Evolutionary conservation across 2,888 invertebrate genomes (phyloP).

Genomic region (Idaea aversata): DNA sequence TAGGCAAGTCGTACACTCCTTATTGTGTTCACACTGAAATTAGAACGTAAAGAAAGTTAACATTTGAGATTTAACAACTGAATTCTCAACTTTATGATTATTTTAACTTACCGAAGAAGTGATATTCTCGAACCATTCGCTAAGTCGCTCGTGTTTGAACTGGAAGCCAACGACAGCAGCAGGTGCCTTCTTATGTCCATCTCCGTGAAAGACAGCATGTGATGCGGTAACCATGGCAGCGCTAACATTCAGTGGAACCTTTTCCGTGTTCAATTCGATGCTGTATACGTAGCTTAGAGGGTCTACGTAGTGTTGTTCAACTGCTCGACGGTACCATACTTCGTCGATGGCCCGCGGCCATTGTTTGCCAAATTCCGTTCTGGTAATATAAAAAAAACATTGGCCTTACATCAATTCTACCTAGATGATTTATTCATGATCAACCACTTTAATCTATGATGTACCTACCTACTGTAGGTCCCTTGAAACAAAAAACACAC

Average conservation of each 20-base stretch:
- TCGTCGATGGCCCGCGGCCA: slow-evolving; percentile 92
- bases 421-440: background rate
- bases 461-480: too few relatives aligned
- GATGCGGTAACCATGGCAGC: slow-evolving; percentile 90
- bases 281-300: slow-evolving; percentile 90
- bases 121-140: slow-evolving; percentile 88
- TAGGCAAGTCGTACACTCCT: slow-evolving; percentile 69
- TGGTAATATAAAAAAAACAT: slow-evolving; percentile 38
- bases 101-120: slow-evolving; percentile 83
- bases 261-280: slow-evolving; percentile 62
- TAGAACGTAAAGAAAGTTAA: background rate
- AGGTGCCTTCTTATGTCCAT: slow-evolving; percentile 81
- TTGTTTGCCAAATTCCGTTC: slow-evolving; percentile 86
- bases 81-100: background rate
- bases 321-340: slow-evolving; percentile 93
- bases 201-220: slow-evolving; percentile 88
- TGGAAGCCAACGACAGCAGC: slow-evolving; percentile 89
- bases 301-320: slow-evolving; percentile 90
- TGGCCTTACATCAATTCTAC: background rate
- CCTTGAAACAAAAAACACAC: too few relatives aligned
- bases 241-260: slow-evolving; percentile 78
- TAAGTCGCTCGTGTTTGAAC: slow-evolving; percentile 88
- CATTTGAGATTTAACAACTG: too few relatives aligned
- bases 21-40: slow-evolving; percentile 73
- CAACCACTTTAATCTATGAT: background rate